These are phyloP conservation scores for Cyrtodaria siliqua DNA, from an alignment of 2,888 invertebrate species.

Conservation along the genomic window DNA sequence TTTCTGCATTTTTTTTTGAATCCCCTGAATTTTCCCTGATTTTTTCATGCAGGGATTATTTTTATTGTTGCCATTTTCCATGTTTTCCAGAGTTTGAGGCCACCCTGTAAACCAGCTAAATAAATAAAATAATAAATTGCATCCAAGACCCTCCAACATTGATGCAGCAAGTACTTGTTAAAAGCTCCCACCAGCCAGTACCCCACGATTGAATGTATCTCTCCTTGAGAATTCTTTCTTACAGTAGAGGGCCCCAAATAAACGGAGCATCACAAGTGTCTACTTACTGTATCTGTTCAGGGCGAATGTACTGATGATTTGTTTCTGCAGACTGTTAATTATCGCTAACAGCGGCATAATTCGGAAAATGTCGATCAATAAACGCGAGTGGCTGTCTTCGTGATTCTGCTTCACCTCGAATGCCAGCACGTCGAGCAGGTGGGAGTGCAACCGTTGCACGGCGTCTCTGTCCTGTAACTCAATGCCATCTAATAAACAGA, in stretches of 20 bases:
- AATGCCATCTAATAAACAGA: conserved; percentile 68
- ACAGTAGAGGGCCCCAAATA: neutral
- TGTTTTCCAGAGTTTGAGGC: no score
- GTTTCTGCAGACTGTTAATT: conserved; percentile 66
- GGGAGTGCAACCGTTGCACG: conserved; percentile 67
- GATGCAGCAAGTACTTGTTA: no score
- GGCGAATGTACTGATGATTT: conserved; percentile 67
- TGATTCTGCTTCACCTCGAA: conserved; percentile 68
- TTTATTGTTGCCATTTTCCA: no score
- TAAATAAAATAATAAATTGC: no score
- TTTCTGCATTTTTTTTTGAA: no score
- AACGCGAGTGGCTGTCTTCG: conserved; percentile 57
- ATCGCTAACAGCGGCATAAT: conserved; percentile 69
- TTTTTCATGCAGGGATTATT: no score
- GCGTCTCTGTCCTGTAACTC: conserved; percentile 52
- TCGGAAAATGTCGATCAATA: conserved; percentile 73
- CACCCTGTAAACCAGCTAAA: no score
- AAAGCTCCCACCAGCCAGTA: no score
- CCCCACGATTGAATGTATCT: no score
- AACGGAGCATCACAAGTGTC: neutral
- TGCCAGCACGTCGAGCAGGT: conserved; percentile 74
- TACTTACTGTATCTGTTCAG: conserved; percentile 1
- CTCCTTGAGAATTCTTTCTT: no score
- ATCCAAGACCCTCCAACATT: no score
- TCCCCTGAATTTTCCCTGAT: no score